A percentile compares a stretch with the other conserved stretches of the same genome.
These are phyloP conservation scores for Neelides folsomi DNA, from an alignment of 2,888 invertebrate species.

Conservation along the genomic window DNA sequence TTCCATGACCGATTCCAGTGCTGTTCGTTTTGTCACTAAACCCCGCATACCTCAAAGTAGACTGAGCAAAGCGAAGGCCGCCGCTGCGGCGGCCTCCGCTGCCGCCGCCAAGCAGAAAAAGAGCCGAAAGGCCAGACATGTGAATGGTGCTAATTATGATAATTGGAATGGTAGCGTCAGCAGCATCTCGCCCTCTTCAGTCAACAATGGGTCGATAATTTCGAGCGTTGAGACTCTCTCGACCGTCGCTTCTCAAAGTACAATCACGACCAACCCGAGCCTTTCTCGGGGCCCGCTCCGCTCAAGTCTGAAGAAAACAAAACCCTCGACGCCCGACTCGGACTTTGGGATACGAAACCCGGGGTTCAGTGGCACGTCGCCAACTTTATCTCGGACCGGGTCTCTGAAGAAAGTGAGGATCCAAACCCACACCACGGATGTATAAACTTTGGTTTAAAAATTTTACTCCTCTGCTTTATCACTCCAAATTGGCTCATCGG, in stretches of 20 bases:
- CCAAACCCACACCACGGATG: slow-evolving; percentile 82
- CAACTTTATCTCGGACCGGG: slow-evolving; percentile 66
- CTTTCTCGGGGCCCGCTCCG: slow-evolving; percentile 53
- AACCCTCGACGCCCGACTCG: slow-evolving; percentile 45
- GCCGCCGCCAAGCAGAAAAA: not conserved
- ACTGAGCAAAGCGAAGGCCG: not conserved
- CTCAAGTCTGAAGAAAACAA: slow-evolving; percentile 71
- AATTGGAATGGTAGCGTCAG: slow-evolving; percentile 30
- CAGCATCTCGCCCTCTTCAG: slow-evolving; percentile 16
- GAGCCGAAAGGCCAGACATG: not conserved
- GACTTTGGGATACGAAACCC: slow-evolving; percentile 75
- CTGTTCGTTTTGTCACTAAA: slow-evolving; percentile 36
- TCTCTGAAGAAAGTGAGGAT: slow-evolving; percentile 83
- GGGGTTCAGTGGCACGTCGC: slow-evolving; percentile 68
- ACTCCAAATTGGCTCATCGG: too few relatives aligned
- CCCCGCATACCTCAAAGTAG: slow-evolving; percentile 1
- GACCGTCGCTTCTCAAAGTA: slow-evolving; percentile 23
- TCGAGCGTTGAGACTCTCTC: slow-evolving; percentile 29
- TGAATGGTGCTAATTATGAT: slow-evolving; percentile 9
- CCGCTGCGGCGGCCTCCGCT: too few relatives aligned
- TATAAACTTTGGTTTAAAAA: slow-evolving; percentile 39
- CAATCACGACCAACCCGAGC: slow-evolving; percentile 29
- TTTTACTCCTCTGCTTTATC: too few relatives aligned
- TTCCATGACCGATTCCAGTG: slow-evolving; percentile 76
- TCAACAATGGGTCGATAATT: slow-evolving; percentile 25